Evolutionary conservation across 2,888 invertebrate species (phyloP), one percentile per base, ranked within the genome.

Genomic region (Cheilosia vulpina): DNA sequence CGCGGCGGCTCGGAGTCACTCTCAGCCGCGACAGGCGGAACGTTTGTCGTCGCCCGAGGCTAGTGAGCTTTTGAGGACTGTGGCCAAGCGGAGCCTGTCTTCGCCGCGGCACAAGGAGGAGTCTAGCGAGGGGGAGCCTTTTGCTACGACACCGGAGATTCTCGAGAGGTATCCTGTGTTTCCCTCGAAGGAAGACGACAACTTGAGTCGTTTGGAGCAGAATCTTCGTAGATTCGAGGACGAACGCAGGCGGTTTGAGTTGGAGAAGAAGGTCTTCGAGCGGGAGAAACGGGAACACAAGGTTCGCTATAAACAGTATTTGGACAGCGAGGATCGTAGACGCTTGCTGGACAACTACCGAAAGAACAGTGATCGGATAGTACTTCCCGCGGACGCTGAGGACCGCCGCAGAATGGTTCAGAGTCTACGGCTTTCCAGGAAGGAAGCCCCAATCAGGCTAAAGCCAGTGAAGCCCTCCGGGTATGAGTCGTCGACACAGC

Each of bases 281-380:
- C 93, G 92, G 52, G 92, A 94, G 82, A 93, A 94, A 88, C 93
- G 94, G 7, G 94, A 94, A 27, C 92, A 92, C 72, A 90, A 90
- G 75, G 34, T 90, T 58, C 89, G 91, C 4, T 89, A 90, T 78
- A 91, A 90, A 57, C 91, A 92, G 75, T 88, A 91, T 79, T 66
- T 91, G 52, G 92, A 92, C 77, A 89, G 89, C 43, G 91, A 92
- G 76, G 92, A 92, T 58, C 89, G 91, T 6, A 91, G 90, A 58
- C 89, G 90, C 0, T 72, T 92, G 21, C 85, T 92, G 3, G 90
- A 90, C 57, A 91, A 81, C 65, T 92, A 92, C 68, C 89, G 92
- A 6, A 92, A 90, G 77, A 76, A 90, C 5, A 91, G 90, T 62
- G 91, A 91, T 71, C 88, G 90, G 19, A 88, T 90, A 21, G 90